Evolutionary conservation across 2,797 vertebrate species (phyloP).

Genomic region (Prionace glauca): DNA sequence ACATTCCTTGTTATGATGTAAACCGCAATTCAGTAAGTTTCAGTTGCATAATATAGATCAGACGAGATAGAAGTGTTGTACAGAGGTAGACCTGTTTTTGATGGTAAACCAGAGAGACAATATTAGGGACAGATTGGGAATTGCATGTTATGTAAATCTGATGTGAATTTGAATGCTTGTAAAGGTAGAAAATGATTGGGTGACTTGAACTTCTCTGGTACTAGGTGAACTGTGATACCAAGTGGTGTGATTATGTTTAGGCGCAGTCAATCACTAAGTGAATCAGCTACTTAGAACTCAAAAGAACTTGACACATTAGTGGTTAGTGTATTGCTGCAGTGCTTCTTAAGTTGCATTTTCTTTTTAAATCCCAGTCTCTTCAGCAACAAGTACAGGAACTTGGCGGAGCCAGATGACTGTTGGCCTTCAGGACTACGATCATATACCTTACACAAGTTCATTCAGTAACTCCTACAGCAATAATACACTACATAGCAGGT

Average conservation of each 20-base stretch:
- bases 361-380: slow-evolving; percentile 58
- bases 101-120: not conserved
- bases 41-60: not conserved
- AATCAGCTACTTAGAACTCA: not conserved
- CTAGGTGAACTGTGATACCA: not conserved
- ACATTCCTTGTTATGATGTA: slow-evolving; percentile 19
- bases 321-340: not conserved
- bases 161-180: not conserved
- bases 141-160: not conserved
- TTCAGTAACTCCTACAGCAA: slow-evolving; percentile 66
- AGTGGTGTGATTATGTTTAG: not conserved
- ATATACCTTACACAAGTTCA: slow-evolving; percentile 65
- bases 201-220: not conserved
- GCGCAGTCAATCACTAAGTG: not conserved
- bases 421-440: slow-evolving; percentile 68
- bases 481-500: slow-evolving; percentile 79
- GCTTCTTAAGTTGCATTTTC: no score
- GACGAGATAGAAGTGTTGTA: not conserved
- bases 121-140: not conserved
- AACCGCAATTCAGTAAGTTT: not conserved
- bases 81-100: not conserved
- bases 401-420: slow-evolving; percentile 68
- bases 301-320: not conserved
- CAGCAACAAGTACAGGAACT: slow-evolving; percentile 64
- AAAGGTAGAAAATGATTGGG: not conserved